Conservation (phyloP, 2,888 invertebrate genomes). For the Agapostemon virescens region DNA sequence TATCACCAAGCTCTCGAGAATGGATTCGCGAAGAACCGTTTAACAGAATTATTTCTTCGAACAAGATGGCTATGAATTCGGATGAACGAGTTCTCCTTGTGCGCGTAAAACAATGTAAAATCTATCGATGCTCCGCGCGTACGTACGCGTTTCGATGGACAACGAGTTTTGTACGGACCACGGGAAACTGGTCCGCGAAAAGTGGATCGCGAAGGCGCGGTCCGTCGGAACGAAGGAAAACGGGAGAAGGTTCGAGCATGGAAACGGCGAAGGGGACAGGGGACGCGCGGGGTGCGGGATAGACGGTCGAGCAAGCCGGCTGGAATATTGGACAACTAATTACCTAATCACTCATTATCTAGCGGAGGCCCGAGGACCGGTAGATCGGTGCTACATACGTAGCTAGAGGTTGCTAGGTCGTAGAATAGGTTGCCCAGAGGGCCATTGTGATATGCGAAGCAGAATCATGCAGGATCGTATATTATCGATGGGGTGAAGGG, state of each 20-base stretch:
- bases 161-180: not conserved
- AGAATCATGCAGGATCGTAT: constrained; percentile 72
- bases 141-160: not conserved
- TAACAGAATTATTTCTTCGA: too few species aligned
- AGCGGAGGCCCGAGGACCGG: constrained; percentile 68
- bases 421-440: constrained; percentile 67
- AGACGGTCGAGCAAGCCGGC: constrained; percentile 54
- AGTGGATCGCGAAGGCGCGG: not conserved
- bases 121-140: too few species aligned
- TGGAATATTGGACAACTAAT: constrained; percentile 76
- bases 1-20: too few species aligned
- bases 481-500: constrained; percentile 46
- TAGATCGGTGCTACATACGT: constrained; percentile 65
- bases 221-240: not conserved
- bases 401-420: constrained; percentile 59
- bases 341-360: constrained; percentile 77
- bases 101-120: too few species aligned
- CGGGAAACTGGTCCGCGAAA: not conserved
- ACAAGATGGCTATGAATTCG: too few species aligned
- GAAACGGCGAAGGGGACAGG: not conserved
- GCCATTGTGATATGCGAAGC: constrained; percentile 71
- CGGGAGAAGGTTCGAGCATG: not conserved
- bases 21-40: too few species aligned
- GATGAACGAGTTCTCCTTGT: too few species aligned
- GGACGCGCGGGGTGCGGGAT: not conserved